A percentile compares a stretch with the other conserved stretches of the same genome.
Conservation (phyloP, 2,797 vertebrate genomes). For the Phaenicophaeus curvirostris region DNA sequence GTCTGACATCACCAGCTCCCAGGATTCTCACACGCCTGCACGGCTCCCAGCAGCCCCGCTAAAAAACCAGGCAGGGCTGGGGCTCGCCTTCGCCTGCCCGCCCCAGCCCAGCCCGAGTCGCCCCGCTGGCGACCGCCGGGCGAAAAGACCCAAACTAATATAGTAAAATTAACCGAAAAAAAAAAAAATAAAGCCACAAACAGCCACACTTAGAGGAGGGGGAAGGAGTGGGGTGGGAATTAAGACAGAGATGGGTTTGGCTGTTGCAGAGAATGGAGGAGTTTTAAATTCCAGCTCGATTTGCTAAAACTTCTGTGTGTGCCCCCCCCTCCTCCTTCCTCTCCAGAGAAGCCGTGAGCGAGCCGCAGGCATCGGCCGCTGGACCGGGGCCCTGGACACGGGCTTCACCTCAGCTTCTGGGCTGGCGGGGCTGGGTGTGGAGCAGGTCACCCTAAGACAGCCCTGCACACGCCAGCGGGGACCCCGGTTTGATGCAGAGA, state of each 20-base stretch:
- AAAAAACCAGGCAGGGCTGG: background rate
- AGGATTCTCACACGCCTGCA: slow-evolving; percentile 88
- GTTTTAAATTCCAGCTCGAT: background rate
- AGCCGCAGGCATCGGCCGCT: background rate
- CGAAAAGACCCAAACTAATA: background rate
- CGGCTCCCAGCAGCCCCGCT: slow-evolving; percentile 81
- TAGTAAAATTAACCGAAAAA: background rate
- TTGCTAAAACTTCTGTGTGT: slow-evolving; percentile 14
- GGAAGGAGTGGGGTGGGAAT: background rate
- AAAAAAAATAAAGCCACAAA: background rate
- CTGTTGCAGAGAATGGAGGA: background rate
- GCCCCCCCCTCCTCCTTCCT: background rate
- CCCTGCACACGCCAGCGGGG: background rate
- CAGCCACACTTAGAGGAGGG: background rate
- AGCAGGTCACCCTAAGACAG: background rate
- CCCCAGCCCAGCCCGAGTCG: background rate
- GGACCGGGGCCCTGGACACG: background rate
- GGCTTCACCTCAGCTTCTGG: background rate
- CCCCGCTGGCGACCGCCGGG: background rate
- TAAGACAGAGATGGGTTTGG: background rate
- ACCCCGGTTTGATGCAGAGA: background rate
- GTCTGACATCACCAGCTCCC: slow-evolving; percentile 95
- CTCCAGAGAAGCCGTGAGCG: background rate
- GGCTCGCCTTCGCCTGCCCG: background rate
- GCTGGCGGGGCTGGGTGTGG: background rate